A percentile compares a stretch with the other conserved stretches of the same genome.
Conservation (phyloP, 2,797 vertebrate species). For the Characodon lateralis region DNA sequence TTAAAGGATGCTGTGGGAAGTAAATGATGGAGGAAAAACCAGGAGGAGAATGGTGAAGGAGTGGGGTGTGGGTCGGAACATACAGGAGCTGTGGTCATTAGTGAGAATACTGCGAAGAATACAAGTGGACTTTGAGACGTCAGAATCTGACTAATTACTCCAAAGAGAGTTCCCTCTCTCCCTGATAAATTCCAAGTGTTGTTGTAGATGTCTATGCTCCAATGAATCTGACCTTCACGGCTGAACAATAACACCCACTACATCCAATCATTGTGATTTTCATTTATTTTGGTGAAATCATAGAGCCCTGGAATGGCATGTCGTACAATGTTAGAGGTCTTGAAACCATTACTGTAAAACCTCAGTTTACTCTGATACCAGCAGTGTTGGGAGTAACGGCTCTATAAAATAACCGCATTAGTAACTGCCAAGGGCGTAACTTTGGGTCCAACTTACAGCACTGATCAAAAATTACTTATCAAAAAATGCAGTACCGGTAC, state of each 20-base stretch:
- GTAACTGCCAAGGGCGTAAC: too few relatives aligned
- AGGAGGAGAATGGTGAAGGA: constrained; percentile 7
- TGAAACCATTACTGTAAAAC: too few relatives aligned
- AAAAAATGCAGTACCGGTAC: too few relatives aligned
- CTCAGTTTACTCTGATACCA: too few relatives aligned
- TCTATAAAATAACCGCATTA: too few relatives aligned
- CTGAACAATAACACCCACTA: constrained; percentile 96
- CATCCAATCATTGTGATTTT: constrained; percentile 80
- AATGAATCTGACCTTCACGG: constrained; percentile 96
- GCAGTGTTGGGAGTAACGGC: too few relatives aligned
- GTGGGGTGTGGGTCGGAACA: constrained; percentile 23
- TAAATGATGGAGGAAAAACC: constrained; percentile 26
- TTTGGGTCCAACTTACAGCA: too few relatives aligned
- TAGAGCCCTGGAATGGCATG: too few relatives aligned
- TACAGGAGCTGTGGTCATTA: constrained; percentile 44
- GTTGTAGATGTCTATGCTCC: constrained; percentile 85
- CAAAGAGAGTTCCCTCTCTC: background rate
- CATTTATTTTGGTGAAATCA: background rate
- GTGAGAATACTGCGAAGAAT: constrained; percentile 25
- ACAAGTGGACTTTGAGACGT: background rate
- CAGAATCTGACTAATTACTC: constrained; percentile 5
- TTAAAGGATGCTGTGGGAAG: constrained; percentile 29
- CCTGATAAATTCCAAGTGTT: constrained; percentile 13
- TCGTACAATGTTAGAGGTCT: too few relatives aligned
- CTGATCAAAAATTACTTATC: too few relatives aligned